Conservation (phyloP, 2,888 invertebrate species). For the Griposia aprilina region DNA sequence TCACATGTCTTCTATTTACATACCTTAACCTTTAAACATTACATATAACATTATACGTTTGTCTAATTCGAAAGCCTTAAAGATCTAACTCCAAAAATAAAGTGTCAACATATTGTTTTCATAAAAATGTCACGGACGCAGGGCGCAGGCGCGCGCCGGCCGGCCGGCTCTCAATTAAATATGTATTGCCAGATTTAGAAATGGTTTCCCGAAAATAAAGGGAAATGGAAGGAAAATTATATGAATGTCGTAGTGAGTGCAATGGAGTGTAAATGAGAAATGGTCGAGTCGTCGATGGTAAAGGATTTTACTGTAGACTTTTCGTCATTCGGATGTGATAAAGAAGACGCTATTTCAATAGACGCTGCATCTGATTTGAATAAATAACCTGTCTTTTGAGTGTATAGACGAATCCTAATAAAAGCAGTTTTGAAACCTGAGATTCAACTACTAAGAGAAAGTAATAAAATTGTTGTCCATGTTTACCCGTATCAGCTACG, state of each 20-base stretch:
- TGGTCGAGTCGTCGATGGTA: not conserved
- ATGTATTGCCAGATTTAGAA: slow-evolving; percentile 58
- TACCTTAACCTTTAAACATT: slow-evolving; percentile 31
- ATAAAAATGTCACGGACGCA: slow-evolving; percentile 55
- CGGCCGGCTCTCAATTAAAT: slow-evolving; percentile 63
- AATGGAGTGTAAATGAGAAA: slow-evolving; percentile 27
- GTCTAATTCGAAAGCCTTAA: slow-evolving; percentile 47
- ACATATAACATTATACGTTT: slow-evolving; percentile 28
- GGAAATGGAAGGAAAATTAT: slow-evolving; percentile 27
- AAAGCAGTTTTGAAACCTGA: not conserved
- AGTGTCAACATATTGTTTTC: slow-evolving; percentile 68
- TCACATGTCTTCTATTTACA: slow-evolving; percentile 20
- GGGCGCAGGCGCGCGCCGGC: slow-evolving; percentile 68
- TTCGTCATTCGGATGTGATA: not conserved
- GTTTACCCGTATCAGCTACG: not conserved
- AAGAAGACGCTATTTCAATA: not conserved
- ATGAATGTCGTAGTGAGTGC: slow-evolving; percentile 32
- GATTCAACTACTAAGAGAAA: not conserved
- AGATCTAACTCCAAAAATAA: slow-evolving; percentile 65
- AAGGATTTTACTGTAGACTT: too few relatives aligned
- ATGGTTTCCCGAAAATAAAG: slow-evolving; percentile 41
- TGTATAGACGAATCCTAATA: not conserved
- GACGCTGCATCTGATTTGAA: not conserved
- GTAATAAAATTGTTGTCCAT: not conserved
- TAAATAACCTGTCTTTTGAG: too few relatives aligned